Percentiles rank a stretch among this genome's conserved stretches.
Conservation (phyloP, 2,113 vertebrate genomes). For the Rynchops niger region DNA sequence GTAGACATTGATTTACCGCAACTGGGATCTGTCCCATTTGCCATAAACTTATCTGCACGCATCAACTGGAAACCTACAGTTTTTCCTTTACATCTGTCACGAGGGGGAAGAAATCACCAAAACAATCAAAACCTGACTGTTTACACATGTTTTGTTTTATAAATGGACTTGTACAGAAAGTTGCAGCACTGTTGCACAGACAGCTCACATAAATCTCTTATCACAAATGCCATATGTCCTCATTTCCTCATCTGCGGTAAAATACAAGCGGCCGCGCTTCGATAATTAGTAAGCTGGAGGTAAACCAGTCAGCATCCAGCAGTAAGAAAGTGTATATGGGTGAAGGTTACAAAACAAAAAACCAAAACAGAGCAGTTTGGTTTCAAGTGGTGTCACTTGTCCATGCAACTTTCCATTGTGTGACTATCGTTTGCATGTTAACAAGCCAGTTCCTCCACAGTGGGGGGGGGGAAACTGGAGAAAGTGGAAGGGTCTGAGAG, state of each 20-base stretch:
- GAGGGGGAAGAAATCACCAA: conserved; percentile 26
- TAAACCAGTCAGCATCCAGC: conserved; percentile 20
- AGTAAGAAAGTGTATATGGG: neutral
- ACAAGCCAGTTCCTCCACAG: neutral
- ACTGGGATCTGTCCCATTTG: neutral
- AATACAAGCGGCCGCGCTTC: neutral
- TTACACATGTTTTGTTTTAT: conserved; percentile 59
- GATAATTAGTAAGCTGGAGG: conserved; percentile 59
- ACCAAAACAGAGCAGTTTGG: neutral
- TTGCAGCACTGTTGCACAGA: neutral
- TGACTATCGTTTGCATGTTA: accelerated
- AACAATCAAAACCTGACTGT: conserved; percentile 59
- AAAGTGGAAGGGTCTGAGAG: neutral
- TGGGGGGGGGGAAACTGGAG: accelerated
- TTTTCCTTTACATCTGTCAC: conserved; percentile 64
- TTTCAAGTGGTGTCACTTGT: neutral
- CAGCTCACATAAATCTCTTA: conserved; percentile 54
- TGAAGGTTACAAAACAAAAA: conserved; percentile 43
- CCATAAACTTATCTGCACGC: neutral
- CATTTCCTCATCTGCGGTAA: conserved; percentile 44
- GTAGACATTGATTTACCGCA: neutral
- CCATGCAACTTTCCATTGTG: neutral
- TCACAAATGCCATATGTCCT: conserved; percentile 67
- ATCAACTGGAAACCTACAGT: conserved; percentile 43
- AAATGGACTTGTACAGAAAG: conserved; percentile 60